Evolutionary conservation across 2,888 invertebrate genomes (phyloP).

Genomic region (Glyphotaelius pellucidus): DNA sequence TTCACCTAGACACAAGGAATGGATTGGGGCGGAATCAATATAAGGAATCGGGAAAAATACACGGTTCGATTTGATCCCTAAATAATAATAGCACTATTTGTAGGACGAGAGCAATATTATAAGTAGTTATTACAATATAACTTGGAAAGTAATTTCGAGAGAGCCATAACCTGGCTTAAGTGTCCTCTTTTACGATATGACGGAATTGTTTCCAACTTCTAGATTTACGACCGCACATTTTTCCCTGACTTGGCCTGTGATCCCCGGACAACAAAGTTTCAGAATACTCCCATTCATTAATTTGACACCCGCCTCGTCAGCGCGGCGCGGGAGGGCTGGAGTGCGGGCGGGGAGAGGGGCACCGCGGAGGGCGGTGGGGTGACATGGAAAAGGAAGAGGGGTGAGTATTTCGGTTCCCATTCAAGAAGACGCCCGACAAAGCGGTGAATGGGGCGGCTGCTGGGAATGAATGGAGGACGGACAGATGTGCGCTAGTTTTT

Average conservation of each 20-base stretch:
- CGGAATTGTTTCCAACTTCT: background rate
- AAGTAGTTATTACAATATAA: background rate
- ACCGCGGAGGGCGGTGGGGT: constrained; percentile 16
- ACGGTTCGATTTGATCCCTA: background rate
- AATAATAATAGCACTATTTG: background rate
- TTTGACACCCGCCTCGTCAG: constrained; percentile 24
- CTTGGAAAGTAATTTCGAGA: background rate
- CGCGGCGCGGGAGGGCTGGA: background rate
- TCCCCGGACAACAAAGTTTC: background rate
- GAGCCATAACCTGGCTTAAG: background rate
- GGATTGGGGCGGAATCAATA: background rate
- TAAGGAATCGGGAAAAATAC: background rate
- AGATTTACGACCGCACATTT: background rate
- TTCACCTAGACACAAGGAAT: no score
- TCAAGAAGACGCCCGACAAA: background rate
- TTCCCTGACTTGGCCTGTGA: background rate
- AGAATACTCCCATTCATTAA: constrained; percentile 23
- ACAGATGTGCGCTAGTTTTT: constrained; percentile 44
- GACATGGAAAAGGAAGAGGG: constrained; percentile 37
- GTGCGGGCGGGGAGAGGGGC: background rate
- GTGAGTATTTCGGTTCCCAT: constrained; percentile 48
- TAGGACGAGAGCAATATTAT: background rate
- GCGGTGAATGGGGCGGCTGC: constrained; percentile 32
- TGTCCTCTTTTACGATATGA: background rate
- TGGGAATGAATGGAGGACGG: constrained; percentile 46